Conservation (phyloP, 1,140 invertebrate species). For the Mylabris phalerata region DNA sequence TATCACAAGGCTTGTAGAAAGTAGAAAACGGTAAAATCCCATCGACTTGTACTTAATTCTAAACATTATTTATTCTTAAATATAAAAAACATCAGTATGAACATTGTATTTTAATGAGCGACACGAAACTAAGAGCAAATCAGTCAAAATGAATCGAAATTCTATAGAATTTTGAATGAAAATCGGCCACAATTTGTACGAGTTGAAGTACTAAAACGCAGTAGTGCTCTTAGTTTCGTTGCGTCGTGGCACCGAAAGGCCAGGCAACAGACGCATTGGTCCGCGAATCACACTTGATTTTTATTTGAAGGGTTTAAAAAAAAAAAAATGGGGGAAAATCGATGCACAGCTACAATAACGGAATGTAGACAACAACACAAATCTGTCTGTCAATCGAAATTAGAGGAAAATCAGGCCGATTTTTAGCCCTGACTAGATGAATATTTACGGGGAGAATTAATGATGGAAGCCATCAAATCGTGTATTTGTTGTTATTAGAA, state of each 20-base stretch:
- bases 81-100: conserved; percentile 18
- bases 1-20: conserved; percentile 30
- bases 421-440: conserved; percentile 31
- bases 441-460: not conserved
- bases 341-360: conserved; percentile 31
- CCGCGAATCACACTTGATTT: conserved; percentile 33
- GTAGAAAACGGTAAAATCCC: conserved; percentile 10
- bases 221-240: conserved; percentile 33
- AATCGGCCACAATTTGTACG: not conserved
- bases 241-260: conserved; percentile 14
- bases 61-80: conserved; percentile 23
- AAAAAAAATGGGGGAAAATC: conserved; percentile 10
- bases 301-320: not conserved
- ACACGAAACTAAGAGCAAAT: conserved; percentile 32
- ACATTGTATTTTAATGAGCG: conserved; percentile 25
- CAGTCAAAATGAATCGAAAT: conserved; percentile 11
- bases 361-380: conserved; percentile 34
- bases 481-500: not conserved
- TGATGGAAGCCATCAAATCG: not conserved
- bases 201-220: not conserved
- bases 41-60: conserved; percentile 17
- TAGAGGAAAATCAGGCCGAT: conserved; percentile 19
- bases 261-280: conserved; percentile 34
- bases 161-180: not conserved
- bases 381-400: not conserved